Base-by-base conservation (phyloP, 2,113 vertebrate species). In the Pampusana beccarii region DNA sequence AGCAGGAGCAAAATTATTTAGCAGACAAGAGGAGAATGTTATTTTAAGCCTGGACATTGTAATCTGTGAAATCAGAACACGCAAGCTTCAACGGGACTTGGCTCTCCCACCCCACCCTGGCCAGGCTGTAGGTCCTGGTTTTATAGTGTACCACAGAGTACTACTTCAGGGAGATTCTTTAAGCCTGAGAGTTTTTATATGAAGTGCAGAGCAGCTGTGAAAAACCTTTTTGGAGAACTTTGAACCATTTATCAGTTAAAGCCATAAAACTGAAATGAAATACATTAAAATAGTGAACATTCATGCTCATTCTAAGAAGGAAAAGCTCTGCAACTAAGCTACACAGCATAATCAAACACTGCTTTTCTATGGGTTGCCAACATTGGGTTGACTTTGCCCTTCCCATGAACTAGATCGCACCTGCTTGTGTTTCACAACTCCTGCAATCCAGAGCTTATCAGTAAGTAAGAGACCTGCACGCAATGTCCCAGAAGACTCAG, bases 321-420 rank as follows among this genome's bases (percentile, higher is more conserved):
- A 69, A 31, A 26, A 64, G 25, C 36, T 26, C 28, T 21, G 8
- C 16, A 40, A 16, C 40, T 14, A 26, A 73, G 60, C 46, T 10
- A 7, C 19, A 1, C 2, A 44, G 61, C 0, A 0, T 17, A 24
- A 56, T 36, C 11, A 26, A 86, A 28, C 9, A 6, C 8, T 5
- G 57, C 7, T 56, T 50, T 50, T 29, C 57, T 26, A 25, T 6
- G 38, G 46, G 46, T 42, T 69, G 64, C 24, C 26, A 61, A 4
- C 51, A 44, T 0, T 8, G 70, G 18, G 31, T 66, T 61, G 50
- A 33, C 51, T 44, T 60, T 51, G 40, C 24, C 57, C 86, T 77
- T 44, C 36, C 54, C 74, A 38, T n/a, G 36, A 48, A 61, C n/a
- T 8, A 40, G 56, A 46, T 29, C 0, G 0, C 36, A 51, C n/a